Percentiles rank a stretch among this genome's conserved stretches.
Evolutionary conservation across 2,113 vertebrate genomes (phyloP).

Genomic region (Antechinus stuartii): DNA sequence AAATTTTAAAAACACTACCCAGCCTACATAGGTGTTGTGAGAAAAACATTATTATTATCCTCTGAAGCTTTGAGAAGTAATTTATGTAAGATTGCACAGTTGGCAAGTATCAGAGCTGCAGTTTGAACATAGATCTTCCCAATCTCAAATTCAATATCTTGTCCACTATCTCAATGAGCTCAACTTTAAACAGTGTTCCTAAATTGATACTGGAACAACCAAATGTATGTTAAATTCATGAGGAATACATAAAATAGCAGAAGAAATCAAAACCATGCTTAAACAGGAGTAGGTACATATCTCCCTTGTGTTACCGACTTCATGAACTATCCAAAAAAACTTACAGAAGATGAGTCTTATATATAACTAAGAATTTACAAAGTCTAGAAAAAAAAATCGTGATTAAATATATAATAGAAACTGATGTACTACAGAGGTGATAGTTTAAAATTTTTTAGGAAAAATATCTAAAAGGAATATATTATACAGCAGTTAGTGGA

Average conservation of each 20-base stretch:
- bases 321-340: background rate
- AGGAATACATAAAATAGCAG: background rate
- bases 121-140: background rate
- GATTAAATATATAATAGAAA: background rate
- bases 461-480: background rate
- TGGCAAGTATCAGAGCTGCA: conserved; percentile 31
- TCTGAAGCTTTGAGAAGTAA: conserved; percentile 18
- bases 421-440: background rate
- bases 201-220: background rate
- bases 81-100: conserved; percentile 26
- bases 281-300: background rate
- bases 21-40: background rate
- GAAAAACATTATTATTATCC: background rate
- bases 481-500: background rate
- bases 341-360: background rate
- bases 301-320: background rate
- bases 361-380: background rate
- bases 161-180: background rate
- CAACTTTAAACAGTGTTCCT: background rate
- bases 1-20: background rate
- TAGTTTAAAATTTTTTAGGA: background rate
- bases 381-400: background rate
- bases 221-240: background rate
- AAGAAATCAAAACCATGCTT: background rate
- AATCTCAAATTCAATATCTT: background rate